Conservation (phyloP, 2,113 vertebrate genomes). For the Romanogobio albipinnatus region DNA sequence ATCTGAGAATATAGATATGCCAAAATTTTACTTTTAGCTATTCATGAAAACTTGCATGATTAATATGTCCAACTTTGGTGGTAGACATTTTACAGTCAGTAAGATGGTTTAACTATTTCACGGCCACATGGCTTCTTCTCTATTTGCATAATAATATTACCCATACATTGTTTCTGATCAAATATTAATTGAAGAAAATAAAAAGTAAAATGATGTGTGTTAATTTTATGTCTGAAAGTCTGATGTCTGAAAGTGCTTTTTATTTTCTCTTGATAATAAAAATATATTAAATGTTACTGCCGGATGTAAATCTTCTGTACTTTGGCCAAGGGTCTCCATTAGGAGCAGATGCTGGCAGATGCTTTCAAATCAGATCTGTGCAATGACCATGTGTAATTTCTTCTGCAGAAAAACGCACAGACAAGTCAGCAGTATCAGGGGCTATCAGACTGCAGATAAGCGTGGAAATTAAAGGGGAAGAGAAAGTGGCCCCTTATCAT, state of each 20-base stretch:
- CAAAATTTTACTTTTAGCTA: neutral
- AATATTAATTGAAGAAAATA: neutral
- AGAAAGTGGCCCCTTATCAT: constrained; percentile 94
- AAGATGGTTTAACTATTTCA: neutral
- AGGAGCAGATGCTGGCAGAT: neutral
- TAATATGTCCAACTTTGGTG: neutral
- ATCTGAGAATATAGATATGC: neutral
- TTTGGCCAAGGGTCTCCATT: neutral
- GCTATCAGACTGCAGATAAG: constrained; percentile 93
- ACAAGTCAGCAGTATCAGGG: constrained; percentile 94
- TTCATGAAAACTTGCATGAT: constrained; percentile 11
- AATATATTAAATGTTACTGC: neutral
- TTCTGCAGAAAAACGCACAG: constrained; percentile 90
- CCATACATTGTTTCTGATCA: neutral
- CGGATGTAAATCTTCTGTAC: neutral
- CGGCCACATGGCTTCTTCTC: neutral
- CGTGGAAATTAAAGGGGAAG: constrained; percentile 96
- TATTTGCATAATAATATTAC: neutral
- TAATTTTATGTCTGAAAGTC: neutral
- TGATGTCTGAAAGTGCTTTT: neutral
- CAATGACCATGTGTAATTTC: constrained; percentile 10
- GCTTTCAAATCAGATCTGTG: neutral
- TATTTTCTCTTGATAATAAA: neutral
- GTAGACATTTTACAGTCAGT: neutral
- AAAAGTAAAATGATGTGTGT: neutral